Evolutionary conservation across 2,113 vertebrate genomes (phyloP).

Genomic region (Megatriorchis doriae): DNA sequence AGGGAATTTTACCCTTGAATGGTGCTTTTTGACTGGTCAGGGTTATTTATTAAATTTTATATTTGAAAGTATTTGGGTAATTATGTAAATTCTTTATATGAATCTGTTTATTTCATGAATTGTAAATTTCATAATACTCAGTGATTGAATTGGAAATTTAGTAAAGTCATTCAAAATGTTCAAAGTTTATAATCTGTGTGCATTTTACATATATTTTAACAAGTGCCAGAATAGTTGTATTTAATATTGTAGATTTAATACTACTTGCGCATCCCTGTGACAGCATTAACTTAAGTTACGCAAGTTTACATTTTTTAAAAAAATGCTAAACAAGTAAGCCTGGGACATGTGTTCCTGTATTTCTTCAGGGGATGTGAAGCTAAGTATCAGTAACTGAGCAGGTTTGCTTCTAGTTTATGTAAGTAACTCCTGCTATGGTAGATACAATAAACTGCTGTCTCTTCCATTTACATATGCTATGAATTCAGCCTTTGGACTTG

Average conservation of each 20-base stretch:
- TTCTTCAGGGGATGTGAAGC: constrained; percentile 22
- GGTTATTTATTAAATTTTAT: constrained; percentile 92
- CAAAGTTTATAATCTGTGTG: constrained; percentile 62
- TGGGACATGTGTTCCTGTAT: constrained; percentile 16
- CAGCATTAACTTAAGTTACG: constrained; percentile 1
- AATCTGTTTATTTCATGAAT: constrained; percentile 81
- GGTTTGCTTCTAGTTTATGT: neutral
- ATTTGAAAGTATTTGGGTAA: constrained; percentile 83
- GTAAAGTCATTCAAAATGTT: constrained; percentile 84
- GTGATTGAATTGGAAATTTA: constrained; percentile 79
- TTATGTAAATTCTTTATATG: constrained; percentile 88
- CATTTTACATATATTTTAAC: constrained; percentile 46
- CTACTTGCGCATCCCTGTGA: constrained; percentile 45
- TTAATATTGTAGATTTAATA: constrained; percentile 42
- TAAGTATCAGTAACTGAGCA: neutral
- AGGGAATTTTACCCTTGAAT: constrained; percentile 83
- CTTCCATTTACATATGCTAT: constrained; percentile 39
- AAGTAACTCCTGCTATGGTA: neutral
- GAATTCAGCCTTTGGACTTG: constrained; percentile 52
- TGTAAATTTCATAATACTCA: constrained; percentile 82
- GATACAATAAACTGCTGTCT: constrained; percentile 7
- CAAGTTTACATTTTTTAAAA: neutral
- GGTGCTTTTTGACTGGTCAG: constrained; percentile 95
- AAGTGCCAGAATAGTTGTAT: constrained; percentile 69
- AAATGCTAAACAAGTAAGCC: neutral